Base-by-base conservation (phyloP, 2,113 vertebrate genomes). In the Pomatorhinus ruficollis region DNA sequence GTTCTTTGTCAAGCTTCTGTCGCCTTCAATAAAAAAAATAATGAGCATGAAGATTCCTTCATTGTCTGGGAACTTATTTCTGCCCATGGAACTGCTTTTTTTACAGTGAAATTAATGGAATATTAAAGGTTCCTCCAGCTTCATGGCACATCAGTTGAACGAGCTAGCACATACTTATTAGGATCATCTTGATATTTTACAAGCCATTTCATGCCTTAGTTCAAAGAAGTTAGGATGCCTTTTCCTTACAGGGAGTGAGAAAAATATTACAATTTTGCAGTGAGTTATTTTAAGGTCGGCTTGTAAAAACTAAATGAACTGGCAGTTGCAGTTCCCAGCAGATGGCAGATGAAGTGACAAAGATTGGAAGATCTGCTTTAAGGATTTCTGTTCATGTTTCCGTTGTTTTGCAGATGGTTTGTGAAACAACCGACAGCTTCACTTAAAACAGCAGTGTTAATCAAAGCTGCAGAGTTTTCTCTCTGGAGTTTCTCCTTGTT, bases 321-420 rank as follows among this genome's bases (percentile, higher is more conserved):
- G 64, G 63, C 56, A 88, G 52, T 69, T 6, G 3, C 40, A 52
- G 72, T 19, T 88, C 40, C 82, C 40, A 52, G 19, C 90, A 95
- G 90, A 94, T 63, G 78, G 91, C 68, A 68, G 52, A 71, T 92
- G 85, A 90, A 94, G 90, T 93, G 87, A 87, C 72, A 90, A 77
- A 89, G 95, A 95, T 21, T 59, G 25, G 79, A 93, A 96, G 83
- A 95, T 37, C 45, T 92, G 66, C 89, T 96, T 88, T 95, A 87
- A 97, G 72, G 80, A 95, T 95, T 95, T 97, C 81, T 91, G 76
- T 83, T 95, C 77, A 10, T 76, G 72, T 93, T 87, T 96, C 92
- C 40, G 44, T 59, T 91, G 80, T 42, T 95, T 90, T 98, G 96
- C 97, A 98, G 96, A 97, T 97, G 90, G 95, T 96, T 93, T 96